phyloP scores from a whole-genome alignment of 2,888 invertebrate genomes.

The Fragum sueziense region DNA sequence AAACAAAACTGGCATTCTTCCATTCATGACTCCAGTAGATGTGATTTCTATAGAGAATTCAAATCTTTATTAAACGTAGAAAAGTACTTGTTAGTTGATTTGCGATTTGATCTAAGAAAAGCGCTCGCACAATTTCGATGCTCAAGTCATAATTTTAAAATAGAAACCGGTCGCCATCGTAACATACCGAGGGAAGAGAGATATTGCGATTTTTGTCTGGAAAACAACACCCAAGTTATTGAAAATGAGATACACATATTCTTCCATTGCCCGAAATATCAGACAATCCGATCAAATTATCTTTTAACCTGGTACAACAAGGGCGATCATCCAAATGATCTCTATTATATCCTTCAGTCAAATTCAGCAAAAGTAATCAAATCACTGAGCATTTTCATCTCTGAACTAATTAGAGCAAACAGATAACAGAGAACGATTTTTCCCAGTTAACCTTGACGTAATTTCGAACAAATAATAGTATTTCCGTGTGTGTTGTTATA shows the following conservation, averaged over 20 bases:
- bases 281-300: background rate
- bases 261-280: background rate
- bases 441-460: too few relatives aligned
- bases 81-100: constrained; percentile 3
- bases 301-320: background rate
- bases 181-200: background rate
- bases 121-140: background rate
- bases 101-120: background rate
- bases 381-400: background rate
- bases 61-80: constrained; percentile 12
- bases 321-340: background rate
- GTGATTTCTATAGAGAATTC: constrained; percentile 7
- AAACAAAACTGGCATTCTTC: constrained; percentile 18
- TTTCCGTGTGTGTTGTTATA: too few relatives aligned
- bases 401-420: background rate
- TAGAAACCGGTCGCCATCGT: background rate
- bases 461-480: too few relatives aligned
- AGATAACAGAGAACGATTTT: too few relatives aligned
- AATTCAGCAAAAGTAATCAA: background rate
- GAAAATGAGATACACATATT: background rate
- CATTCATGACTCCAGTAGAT: background rate
- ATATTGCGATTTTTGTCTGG: background rate
- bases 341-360: background rate
- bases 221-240: background rate
- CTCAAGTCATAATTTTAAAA: constrained; percentile 8